phyloP scores from a whole-genome alignment of 2,888 invertebrate species.

The Brachyopa scutellaris region DNA sequence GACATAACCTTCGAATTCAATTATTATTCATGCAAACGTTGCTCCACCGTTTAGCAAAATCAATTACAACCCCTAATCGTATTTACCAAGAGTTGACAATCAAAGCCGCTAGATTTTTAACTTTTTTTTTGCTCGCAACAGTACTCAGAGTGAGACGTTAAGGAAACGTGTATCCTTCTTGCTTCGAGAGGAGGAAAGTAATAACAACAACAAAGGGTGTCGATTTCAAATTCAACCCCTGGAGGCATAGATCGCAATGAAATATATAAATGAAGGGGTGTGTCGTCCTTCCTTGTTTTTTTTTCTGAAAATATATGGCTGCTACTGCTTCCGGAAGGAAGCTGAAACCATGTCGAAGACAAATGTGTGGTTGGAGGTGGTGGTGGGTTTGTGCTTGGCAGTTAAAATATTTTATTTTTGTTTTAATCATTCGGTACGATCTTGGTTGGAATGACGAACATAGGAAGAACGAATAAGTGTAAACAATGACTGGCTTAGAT shows the following conservation, averaged over 20 bases:
- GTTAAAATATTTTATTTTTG: conserved; percentile 72
- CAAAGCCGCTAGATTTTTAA: conserved; percentile 65
- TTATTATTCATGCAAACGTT: conserved; percentile 71
- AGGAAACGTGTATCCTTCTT: conserved; percentile 11
- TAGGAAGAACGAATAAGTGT: conserved; percentile 30
- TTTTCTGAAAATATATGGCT: conserved; percentile 34
- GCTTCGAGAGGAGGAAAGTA: conserved; percentile 29
- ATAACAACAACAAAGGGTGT: conserved; percentile 66
- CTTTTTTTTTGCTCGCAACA: conserved; percentile 22
- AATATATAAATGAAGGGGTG: conserved; percentile 69
- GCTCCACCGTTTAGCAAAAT: conserved; percentile 72
- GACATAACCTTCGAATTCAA: conserved; percentile 68
- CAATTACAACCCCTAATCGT: conserved; percentile 73
- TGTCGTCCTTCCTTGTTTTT: conserved; percentile 41
- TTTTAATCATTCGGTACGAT: conserved; percentile 69
- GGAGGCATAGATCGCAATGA: conserved; percentile 44
- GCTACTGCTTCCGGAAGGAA: conserved; percentile 8
- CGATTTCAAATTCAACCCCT: conserved; percentile 69
- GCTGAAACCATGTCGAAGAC: conserved; percentile 46
- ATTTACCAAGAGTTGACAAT: conserved; percentile 71
- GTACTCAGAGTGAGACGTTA: background rate
- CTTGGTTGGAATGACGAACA: conserved; percentile 45
- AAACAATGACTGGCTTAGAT: conserved; percentile 33
- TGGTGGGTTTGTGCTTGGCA: conserved; percentile 67
- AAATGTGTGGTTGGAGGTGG: conserved; percentile 47